Base-by-base conservation (phyloP, 1,140 invertebrate genomes). In the Aporrectodea caliginosa region DNA sequence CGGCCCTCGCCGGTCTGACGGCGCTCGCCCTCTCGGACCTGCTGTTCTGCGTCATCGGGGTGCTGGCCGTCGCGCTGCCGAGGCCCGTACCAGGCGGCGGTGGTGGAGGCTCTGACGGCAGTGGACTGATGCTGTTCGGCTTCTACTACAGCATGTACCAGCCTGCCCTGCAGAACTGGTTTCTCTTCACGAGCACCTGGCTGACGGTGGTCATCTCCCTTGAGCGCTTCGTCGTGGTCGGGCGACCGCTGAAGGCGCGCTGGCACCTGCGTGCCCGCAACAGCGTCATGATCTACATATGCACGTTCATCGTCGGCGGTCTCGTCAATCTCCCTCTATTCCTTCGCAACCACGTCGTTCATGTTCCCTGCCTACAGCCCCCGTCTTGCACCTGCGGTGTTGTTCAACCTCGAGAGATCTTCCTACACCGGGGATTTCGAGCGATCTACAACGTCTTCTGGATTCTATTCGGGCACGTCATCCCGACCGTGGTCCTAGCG, bases 171-270 rank as follows among this genome's bases (percentile, higher is more conserved):
- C 31, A 72, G 70, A 81, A 81, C 43, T 31, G 71, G 30, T 81
- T 81, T 35, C 69, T 78, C 30, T 81, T 81, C 35, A 78, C 35
- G 27, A 81, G 80, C 69, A 78, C 80, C 1, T 81, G 80, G 80
- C 35, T 78, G 16, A 81, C 68, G 16, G 77, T 81, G 12, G 34
- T 74, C 16, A 71, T 78, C 12, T 75, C 80, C 0, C n/a, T 72
- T 2, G 80, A 81, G 72, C 31, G 80, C 1, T 81, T 80, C 72
- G 16, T 81, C 27, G 80, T 75, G 1, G 77, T 81, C 2, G 33
- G 34, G 29, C 80, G 77, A 0, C 80, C 80, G 73, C 71, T 81
- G n/a, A 6, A 69, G 33, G 80, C 80, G 1, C 69, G 80, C 6
- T 31, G 32, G 71, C 32, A 27, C 27, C 31, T 78, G 32, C 34